Conservation (phyloP, 1,140 invertebrate species). For the Pseudomyrmex flavicornis region DNA sequence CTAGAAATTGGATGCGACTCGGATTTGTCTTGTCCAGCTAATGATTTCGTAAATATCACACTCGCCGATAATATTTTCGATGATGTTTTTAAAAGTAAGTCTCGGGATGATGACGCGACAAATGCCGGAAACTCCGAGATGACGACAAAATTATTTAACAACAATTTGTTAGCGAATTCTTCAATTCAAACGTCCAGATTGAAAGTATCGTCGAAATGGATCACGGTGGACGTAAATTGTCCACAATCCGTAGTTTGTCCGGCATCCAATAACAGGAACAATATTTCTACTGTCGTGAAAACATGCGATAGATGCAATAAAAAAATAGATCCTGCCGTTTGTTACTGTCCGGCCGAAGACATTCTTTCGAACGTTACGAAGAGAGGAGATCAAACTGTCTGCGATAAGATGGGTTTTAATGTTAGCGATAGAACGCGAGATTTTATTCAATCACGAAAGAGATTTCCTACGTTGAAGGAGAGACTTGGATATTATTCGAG, state of each 20-base stretch:
- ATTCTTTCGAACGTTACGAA: neutral
- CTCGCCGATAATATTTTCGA: neutral
- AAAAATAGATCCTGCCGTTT: neutral
- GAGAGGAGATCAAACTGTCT: neutral
- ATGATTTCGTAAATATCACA: neutral
- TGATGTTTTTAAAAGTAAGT: neutral
- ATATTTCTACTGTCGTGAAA: neutral
- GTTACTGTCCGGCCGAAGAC: neutral
- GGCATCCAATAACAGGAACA: neutral
- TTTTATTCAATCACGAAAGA: neutral
- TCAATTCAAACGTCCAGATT: slow-evolving; percentile 16
- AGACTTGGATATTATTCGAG: neutral
- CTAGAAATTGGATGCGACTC: neutral
- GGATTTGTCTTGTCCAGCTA: slow-evolving; percentile 5
- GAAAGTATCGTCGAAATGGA: slow-evolving; percentile 11
- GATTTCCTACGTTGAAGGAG: neutral
- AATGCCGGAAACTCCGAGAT: neutral
- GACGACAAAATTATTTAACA: neutral
- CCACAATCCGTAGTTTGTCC: neutral
- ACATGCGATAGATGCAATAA: neutral
- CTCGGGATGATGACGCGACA: neutral
- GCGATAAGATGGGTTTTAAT: neutral
- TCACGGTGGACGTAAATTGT: slow-evolving; percentile 4
- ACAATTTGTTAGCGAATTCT: slow-evolving; percentile 12
- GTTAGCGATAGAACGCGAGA: neutral